phyloP scores from a whole-genome alignment of 2,113 vertebrate genomes.

The Clarias magur region DNA sequence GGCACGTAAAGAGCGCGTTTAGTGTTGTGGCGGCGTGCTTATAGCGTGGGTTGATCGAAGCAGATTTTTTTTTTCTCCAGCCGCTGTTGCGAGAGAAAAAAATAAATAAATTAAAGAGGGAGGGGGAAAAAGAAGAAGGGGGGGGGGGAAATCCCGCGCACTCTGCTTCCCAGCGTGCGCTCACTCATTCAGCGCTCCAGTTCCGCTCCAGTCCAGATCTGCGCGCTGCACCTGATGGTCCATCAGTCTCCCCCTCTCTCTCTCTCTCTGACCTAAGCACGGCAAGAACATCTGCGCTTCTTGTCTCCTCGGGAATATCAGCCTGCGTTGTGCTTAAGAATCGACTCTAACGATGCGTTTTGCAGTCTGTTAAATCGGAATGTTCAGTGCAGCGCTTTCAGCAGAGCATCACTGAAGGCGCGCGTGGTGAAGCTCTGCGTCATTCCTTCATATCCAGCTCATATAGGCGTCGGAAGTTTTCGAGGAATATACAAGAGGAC shows the following conservation, averaged over 20 bases:
- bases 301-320: not conserved
- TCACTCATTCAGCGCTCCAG: constrained; percentile 9
- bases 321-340: not conserved
- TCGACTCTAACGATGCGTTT: not conserved
- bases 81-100: not conserved
- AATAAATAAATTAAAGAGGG: not conserved
- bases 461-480: constrained; percentile 54
- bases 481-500: constrained; percentile 45
- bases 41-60: not conserved
- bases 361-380: constrained; percentile 5
- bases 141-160: not conserved
- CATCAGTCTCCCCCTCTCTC: not conserved
- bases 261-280: not conserved
- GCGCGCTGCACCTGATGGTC: constrained; percentile 12
- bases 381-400: not conserved
- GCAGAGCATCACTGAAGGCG: constrained; percentile 2
- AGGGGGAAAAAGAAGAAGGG: not conserved
- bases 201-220: constrained; percentile 10
- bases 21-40: constrained; percentile 7
- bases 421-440: not conserved
- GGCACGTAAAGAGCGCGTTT: constrained; percentile 4
- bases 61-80: not conserved
- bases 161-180: not conserved
- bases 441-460: not conserved
- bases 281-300: not conserved